Evolutionary conservation across 2,888 invertebrate genomes (phyloP).

Genomic region (Plebejus argus): DNA sequence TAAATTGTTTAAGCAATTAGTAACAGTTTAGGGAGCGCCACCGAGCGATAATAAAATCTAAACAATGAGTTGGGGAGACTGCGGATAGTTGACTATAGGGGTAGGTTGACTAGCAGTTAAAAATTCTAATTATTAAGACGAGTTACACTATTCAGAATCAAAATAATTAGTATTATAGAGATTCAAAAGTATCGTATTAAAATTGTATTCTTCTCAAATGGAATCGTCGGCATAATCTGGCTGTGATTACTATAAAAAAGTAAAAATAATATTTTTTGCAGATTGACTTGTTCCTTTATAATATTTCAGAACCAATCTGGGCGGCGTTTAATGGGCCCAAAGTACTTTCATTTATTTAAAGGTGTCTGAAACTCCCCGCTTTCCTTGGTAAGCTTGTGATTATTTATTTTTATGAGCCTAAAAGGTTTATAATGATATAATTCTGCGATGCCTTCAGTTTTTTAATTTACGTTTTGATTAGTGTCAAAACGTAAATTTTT

Average conservation of each 20-base stretch:
- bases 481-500: too few species aligned
- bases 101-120: too few species aligned
- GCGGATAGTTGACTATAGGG: too few species aligned
- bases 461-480: background rate
- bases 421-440: background rate
- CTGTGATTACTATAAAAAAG: background rate
- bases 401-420: slow-evolving; percentile 2
- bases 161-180: too few species aligned
- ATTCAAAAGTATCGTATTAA: too few species aligned
- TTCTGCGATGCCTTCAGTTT: background rate
- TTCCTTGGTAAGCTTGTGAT: slow-evolving; percentile 10
- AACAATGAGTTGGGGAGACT: too few species aligned
- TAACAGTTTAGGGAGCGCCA: background rate
- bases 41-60: too few species aligned
- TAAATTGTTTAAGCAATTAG: background rate
- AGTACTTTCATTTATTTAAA: slow-evolving; percentile 18
- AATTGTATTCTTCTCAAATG: background rate
- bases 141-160: too few species aligned
- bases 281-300: slow-evolving; percentile 1
- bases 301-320: slow-evolving; percentile 16
- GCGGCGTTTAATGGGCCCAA: background rate
- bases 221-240: background rate
- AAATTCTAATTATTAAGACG: too few species aligned
- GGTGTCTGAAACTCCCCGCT: background rate
- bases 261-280: slow-evolving; percentile 6